These are phyloP conservation scores for Laticauda laticaudata DNA, from an alignment of 2,113 vertebrate genomes.

Conservation along the genomic window DNA sequence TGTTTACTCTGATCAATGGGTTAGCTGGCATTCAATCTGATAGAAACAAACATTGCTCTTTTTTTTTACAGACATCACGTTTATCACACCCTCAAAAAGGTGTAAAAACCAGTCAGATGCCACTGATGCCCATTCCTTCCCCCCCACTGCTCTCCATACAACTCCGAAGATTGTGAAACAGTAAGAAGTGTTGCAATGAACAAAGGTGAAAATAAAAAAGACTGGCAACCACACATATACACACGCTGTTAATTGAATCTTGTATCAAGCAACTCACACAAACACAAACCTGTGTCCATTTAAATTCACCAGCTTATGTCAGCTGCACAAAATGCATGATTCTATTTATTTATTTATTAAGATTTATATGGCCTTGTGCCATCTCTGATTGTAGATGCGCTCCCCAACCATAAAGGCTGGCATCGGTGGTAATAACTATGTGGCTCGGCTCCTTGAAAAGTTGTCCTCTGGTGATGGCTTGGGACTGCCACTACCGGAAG, in stretches of 20 bases:
- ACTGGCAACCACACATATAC: background rate
- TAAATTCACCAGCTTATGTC: background rate
- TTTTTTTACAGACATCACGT: conserved; percentile 33
- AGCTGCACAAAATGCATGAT: background rate
- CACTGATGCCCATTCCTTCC: conserved; percentile 42
- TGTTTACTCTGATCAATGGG: background rate
- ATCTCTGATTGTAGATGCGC: no score
- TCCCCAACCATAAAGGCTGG: no score
- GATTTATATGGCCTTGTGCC: no score
- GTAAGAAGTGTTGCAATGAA: background rate
- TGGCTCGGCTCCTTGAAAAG: no score
- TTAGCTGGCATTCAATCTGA: background rate
- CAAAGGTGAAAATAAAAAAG: background rate
- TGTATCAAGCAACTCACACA: background rate
- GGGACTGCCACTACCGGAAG: no score
- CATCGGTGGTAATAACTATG: no score
- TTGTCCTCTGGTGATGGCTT: no score
- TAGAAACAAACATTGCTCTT: background rate
- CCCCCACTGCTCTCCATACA: background rate
- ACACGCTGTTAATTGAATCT: background rate
- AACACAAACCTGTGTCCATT: background rate
- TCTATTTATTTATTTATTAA: background rate
- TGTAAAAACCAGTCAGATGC: conserved; percentile 26
- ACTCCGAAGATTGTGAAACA: conserved; percentile 3
- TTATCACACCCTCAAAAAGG: conserved; percentile 24